phyloP scores from a whole-genome alignment of 2,888 invertebrate species.

The Keiferia lycopersicella region DNA sequence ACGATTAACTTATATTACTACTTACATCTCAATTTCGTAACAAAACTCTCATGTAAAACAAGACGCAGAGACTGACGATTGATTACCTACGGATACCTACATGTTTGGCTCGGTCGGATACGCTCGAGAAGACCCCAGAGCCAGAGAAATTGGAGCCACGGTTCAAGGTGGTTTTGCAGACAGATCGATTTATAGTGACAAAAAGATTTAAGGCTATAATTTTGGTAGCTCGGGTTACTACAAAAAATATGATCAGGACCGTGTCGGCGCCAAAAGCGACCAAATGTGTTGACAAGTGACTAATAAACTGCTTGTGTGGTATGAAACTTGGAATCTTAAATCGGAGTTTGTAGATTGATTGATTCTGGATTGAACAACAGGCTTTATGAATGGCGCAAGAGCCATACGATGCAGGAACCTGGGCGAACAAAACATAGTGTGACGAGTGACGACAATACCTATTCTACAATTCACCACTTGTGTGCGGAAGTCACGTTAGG shows the following conservation, averaged over 20 bases:
- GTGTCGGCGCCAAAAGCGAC: constrained; percentile 27
- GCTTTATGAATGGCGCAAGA: too few relatives aligned
- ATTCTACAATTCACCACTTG: constrained; percentile 34
- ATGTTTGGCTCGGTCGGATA: constrained; percentile 71
- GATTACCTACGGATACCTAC: constrained; percentile 67
- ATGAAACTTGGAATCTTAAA: too few relatives aligned
- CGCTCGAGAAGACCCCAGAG: constrained; percentile 62
- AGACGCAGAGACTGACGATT: constrained; percentile 56
- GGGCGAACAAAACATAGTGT: too few relatives aligned
- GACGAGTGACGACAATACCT: too few relatives aligned
- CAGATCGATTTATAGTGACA: constrained; percentile 57
- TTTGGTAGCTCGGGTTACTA: constrained; percentile 33
- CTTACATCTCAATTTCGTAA: constrained; percentile 59
- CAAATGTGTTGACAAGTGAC: neutral
- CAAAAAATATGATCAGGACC: constrained; percentile 27
- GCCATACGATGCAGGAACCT: too few relatives aligned
- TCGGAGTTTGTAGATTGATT: too few relatives aligned
- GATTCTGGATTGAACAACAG: too few relatives aligned
- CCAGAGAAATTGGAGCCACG: constrained; percentile 67
- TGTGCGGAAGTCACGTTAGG: constrained; percentile 65
- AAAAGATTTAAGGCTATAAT: constrained; percentile 48
- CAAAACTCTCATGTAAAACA: constrained; percentile 64
- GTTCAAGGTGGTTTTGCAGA: constrained; percentile 64
- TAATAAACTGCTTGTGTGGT: neutral
- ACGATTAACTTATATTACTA: constrained; percentile 38